Evolutionary conservation across 2,113 vertebrate species (phyloP).

Genomic region (Jaculus jaculus): DNA sequence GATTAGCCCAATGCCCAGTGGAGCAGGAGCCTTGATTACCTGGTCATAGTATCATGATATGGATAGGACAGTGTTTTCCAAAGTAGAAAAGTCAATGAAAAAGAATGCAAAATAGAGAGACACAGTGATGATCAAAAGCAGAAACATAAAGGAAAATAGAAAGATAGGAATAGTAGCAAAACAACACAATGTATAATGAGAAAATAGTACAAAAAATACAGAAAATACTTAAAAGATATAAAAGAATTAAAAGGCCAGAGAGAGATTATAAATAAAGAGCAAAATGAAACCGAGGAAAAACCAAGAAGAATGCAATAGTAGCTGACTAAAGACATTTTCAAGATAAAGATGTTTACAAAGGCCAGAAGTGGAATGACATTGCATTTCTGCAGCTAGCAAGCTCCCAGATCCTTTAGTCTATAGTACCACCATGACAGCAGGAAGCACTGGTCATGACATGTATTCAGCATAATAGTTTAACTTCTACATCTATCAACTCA

Average conservation of each 20-base stretch:
- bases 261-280: neutral
- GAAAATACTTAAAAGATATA: neutral
- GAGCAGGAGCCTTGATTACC: conserved; percentile 62
- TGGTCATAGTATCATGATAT: conserved; percentile 4
- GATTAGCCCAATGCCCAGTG: conserved; percentile 53
- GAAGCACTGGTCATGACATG: neutral
- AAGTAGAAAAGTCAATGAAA: neutral
- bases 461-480: neutral
- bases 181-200: neutral
- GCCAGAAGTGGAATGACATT: neutral
- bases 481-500: neutral
- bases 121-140: neutral
- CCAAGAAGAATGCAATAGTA: neutral
- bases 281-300: neutral
- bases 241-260: too few relatives aligned
- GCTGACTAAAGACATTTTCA: neutral
- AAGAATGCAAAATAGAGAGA: neutral
- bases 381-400: neutral
- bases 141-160: neutral
- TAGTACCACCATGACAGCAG: neutral
- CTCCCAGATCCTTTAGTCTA: neutral
- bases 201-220: neutral
- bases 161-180: neutral
- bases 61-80: neutral
- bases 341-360: neutral